Evolutionary conservation across 1,140 invertebrate species (phyloP), one percentile per base, ranked within the genome.

Genomic region (Pachyrhynchus sulphureomaculatus): DNA sequence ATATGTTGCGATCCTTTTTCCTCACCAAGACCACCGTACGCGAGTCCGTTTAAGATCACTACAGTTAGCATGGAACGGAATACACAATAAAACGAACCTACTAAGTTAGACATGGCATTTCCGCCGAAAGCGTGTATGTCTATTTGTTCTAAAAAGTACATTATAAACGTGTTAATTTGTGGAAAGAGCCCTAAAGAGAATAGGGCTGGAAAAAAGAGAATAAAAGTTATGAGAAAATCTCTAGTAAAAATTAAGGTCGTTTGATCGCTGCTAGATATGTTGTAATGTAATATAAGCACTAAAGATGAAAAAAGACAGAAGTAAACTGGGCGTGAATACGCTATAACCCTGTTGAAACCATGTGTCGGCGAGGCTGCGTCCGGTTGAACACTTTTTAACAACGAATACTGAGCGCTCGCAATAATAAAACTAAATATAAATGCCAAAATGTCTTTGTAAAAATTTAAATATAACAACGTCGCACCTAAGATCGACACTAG

Each of bases 81-180:
- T 0, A 98, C 77, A 75, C 90, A 92, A 75, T 95, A 95, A 9
- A 94, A 79, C 0, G 93, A 90, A 23, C 91, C 91, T 4, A 86
- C 80, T 0, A 98, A 78, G 78, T 93, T 93, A 17, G 92, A 93
- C 4, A 92, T 92, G 0, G 95, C 96, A 75, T 95, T 99, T 2
- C 96, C 97, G 18, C 97, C 97, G 78, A 99, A 99, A 0, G 97
- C 72, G 78, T 99, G 95, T 80, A 99, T 98, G 70, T 99, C 97
- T 12, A 97, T 81, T 78, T 98, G 95, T 77, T 99, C 96, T 62
- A 96, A 82, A 9, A 96, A 75, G 76, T 97, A 97, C 90, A 98
- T 95, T 2, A 90, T 75, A 75, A 98, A 96, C 0, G 96, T 99
- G 72, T 97, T 98, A 26, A 99, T 90, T 81, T 98, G 96, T 8